Evolutionary conservation across 1,140 invertebrate genomes (phyloP).

Genomic region (Eupristina koningsbergeri): DNA sequence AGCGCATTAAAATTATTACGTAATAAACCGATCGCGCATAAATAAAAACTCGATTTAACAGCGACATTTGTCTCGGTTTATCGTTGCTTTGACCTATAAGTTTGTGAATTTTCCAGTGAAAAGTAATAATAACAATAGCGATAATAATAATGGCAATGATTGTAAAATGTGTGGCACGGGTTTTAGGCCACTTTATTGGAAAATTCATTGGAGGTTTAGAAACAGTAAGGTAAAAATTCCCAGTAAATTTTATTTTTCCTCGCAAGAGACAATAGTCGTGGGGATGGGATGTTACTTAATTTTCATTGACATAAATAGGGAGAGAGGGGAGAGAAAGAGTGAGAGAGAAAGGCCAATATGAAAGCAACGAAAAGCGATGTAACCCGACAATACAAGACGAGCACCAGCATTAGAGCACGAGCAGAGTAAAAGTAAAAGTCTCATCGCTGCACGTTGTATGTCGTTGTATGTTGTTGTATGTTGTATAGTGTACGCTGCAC

Average conservation of each 20-base stretch:
- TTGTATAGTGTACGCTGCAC: too few species aligned
- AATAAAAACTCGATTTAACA: conserved; percentile 8
- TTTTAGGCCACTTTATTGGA: neutral
- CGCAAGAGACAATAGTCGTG: neutral
- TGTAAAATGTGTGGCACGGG: neutral
- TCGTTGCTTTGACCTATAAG: neutral
- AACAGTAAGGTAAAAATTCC: neutral
- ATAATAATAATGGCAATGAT: neutral
- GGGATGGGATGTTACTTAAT: neutral
- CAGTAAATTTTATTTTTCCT: too few species aligned
- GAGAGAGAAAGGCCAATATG: neutral
- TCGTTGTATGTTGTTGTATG: too few species aligned
- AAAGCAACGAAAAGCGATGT: neutral
- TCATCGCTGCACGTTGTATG: conserved; percentile 12
- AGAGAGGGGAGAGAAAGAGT: neutral
- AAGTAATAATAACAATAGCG: neutral
- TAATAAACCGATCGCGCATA: conserved; percentile 23
- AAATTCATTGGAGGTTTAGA: neutral
- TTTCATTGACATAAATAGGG: neutral
- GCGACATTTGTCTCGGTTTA: neutral
- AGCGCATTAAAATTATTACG: conserved; percentile 21
- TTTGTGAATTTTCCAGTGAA: neutral
- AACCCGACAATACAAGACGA: neutral
- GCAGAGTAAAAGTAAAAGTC: conserved; percentile 37
- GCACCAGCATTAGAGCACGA: neutral